A percentile compares a stretch with the other conserved stretches of the same genome.
phyloP scores from a whole-genome alignment of 2,888 invertebrate species.

The Temnothorax ravouxi region DNA sequence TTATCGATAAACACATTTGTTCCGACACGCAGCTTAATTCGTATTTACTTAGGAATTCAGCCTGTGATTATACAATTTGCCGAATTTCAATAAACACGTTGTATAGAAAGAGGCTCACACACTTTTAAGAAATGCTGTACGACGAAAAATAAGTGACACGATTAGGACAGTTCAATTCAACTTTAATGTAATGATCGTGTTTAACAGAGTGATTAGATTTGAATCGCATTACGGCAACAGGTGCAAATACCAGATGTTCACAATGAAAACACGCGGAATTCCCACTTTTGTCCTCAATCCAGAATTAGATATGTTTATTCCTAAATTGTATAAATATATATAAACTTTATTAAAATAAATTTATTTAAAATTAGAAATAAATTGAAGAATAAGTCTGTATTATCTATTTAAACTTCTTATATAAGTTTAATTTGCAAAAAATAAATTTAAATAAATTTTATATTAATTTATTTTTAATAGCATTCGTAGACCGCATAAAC shows the following conservation, averaged over 20 bases:
- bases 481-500: background rate
- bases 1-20: slow-evolving; percentile 42
- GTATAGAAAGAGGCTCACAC: background rate
- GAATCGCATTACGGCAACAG: slow-evolving; percentile 38
- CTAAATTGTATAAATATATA: background rate
- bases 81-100: background rate
- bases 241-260: slow-evolving; percentile 36
- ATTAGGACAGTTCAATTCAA: background rate
- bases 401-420: background rate
- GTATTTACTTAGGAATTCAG: background rate
- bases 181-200: slow-evolving; percentile 17
- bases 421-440: slow-evolving; percentile 14
- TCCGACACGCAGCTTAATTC: background rate
- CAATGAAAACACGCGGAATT: slow-evolving; percentile 5
- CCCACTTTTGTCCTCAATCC: background rate
- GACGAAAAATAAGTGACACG: background rate
- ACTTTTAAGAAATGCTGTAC: background rate
- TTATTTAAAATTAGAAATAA: background rate
- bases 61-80: slow-evolving; percentile 2
- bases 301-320: background rate
- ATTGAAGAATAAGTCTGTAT: background rate
- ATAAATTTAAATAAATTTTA: background rate
- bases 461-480: background rate
- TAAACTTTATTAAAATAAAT: background rate
- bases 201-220: slow-evolving; percentile 10